Evolutionary conservation across 1,140 invertebrate species (phyloP).

Genomic region (Drosophila gunungcola): DNA sequence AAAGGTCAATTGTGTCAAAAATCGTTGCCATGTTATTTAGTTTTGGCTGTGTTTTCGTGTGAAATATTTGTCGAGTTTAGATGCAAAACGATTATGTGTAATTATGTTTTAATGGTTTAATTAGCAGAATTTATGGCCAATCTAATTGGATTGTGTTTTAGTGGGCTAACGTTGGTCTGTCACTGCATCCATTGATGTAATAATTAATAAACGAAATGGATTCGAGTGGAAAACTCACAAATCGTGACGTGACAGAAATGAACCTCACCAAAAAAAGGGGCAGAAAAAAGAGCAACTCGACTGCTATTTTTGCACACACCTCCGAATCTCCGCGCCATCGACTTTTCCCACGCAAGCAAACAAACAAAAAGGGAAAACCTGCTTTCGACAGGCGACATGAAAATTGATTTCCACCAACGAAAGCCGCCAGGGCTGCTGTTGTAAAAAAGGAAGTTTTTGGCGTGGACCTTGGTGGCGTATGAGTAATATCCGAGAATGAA

Average conservation of each 20-base stretch:
- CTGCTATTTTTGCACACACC: slow-evolving; percentile 63
- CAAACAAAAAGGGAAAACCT: slow-evolving; percentile 52
- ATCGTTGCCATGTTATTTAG: slow-evolving; percentile 13
- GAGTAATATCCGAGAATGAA: slow-evolving; percentile 57
- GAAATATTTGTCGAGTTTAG: slow-evolving; percentile 24
- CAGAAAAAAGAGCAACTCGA: slow-evolving; percentile 52
- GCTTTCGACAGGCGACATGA: slow-evolving; percentile 71
- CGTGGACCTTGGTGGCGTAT: slow-evolving; percentile 51
- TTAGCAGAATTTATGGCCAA: slow-evolving; percentile 45
- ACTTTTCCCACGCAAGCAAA: slow-evolving; percentile 14
- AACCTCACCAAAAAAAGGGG: slow-evolving; percentile 3
- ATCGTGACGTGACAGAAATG: slow-evolving; percentile 64
- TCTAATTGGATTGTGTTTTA: slow-evolving; percentile 35
- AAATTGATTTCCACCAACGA: slow-evolving; percentile 71
- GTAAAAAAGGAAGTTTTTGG: slow-evolving; percentile 12
- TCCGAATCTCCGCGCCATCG: slow-evolving; percentile 16
- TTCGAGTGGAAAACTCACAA: slow-evolving; percentile 69
- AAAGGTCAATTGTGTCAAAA: slow-evolving; percentile 53
- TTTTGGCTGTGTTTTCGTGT: slow-evolving; percentile 35
- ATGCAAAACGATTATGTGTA: slow-evolving; percentile 25
- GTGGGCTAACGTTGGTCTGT: slow-evolving; percentile 3
- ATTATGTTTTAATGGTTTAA: slow-evolving; percentile 51
- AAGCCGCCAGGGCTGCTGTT: slow-evolving; percentile 23
- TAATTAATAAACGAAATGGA: slow-evolving; percentile 68
- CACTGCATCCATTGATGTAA: slow-evolving; percentile 27